Base-by-base conservation (phyloP, 2,113 vertebrate species). In the Mionectes macconnelli region DNA sequence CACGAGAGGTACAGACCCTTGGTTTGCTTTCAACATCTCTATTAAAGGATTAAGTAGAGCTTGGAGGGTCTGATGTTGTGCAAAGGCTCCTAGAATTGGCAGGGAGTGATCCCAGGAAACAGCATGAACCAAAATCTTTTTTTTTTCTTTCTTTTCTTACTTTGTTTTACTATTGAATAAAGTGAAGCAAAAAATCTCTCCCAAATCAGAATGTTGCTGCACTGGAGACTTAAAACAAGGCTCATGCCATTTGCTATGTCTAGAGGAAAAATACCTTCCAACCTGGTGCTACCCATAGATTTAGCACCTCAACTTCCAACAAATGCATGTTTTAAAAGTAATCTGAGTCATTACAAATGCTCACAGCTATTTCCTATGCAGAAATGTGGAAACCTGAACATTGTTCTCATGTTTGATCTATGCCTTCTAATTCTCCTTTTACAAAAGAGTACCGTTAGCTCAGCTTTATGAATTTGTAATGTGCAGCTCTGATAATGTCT, bases 1-100 rank as follows among this genome's bases (percentile, higher is more conserved):
- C 98, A 84, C 98, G 98, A 97, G 98, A 98, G 98, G 98, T 98
- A 98, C 88, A 82, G 30, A 59, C 35, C 8, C 1, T 30, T 73
- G 59, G 10, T 84, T 80, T 90, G 62, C 64, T 76, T 84, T 69
- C 78, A 45, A 6, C 39, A 55, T 39, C 75, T 77, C 82, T 50
- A 5, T 70, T 74, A 69, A 81, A 94, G 49, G 49, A 25, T 49
- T 49, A 24, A 49, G 4, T 59, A 42, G 74, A 56, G 37, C 67
- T 81, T 37, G 20, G 13, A 80, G 64, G 20, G 28, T 49, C 84
- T 74, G 28, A 28, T 76, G 70, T 77, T 5, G 9, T 81, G 24
- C 39, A 59, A 47, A 82, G n/a, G 6, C 33, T 78, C 19, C 37
- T 81, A 25, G 50, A 91, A 64, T 23, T 59, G 45, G 10, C 44